Evolutionary conservation across 2,888 invertebrate genomes (phyloP).

Genomic region (Callimorpha dominula): DNA sequence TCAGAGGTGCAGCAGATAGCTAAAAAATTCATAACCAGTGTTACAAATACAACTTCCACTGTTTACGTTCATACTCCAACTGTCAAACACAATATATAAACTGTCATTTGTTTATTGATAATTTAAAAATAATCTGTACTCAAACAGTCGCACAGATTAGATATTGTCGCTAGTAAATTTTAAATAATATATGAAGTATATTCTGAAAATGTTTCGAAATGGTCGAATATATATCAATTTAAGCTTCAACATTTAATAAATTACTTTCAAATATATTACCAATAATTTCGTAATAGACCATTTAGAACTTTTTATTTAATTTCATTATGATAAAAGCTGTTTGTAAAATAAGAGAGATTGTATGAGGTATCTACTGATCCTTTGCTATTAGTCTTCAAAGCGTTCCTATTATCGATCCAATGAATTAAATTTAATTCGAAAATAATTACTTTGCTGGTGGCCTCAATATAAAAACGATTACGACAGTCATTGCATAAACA

Average conservation of each 20-base stretch:
- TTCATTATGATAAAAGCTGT: too few relatives aligned
- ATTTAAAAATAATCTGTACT: neutral
- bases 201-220: too few relatives aligned
- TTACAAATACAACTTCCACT: neutral
- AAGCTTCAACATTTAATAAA: too few relatives aligned
- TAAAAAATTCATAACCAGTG: neutral
- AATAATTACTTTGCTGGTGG: constrained; percentile 9
- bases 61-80: neutral
- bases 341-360: too few relatives aligned
- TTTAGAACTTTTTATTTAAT: too few relatives aligned
- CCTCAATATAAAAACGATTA: constrained; percentile 16
- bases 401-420: neutral
- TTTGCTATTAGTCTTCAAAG: neutral
- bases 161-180: neutral
- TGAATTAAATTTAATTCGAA: constrained; percentile 5
- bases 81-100: neutral
- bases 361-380: too few relatives aligned
- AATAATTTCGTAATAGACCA: too few relatives aligned
- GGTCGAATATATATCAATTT: too few relatives aligned
- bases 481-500: constrained; percentile 18
- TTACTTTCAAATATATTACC: too few relatives aligned
- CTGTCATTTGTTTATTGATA: neutral
- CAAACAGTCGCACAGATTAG: neutral
- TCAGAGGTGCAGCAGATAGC: too few relatives aligned
- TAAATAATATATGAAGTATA: too few relatives aligned